Percentiles rank a stretch among this genome's conserved stretches.
Evolutionary conservation across 2,888 invertebrate species (phyloP).

Genomic region (Sepioteuthis lessoniana): DNA sequence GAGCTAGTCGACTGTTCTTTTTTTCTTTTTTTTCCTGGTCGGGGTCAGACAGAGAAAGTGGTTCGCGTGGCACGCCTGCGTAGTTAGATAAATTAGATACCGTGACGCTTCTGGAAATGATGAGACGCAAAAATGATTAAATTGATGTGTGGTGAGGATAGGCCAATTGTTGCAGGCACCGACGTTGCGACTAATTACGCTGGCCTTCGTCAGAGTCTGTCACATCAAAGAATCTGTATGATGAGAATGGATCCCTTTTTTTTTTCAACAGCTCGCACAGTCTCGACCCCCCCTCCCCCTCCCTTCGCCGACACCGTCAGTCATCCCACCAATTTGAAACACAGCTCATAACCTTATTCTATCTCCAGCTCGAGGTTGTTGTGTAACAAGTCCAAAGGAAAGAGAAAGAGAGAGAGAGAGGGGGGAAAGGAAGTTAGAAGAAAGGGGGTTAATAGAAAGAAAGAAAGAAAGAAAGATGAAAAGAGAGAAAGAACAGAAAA

Average conservation of each 20-base stretch:
- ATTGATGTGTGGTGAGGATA: neutral
- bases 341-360: no score
- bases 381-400: neutral
- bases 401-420: constrained; percentile 25
- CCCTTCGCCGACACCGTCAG: no score
- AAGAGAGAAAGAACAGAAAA: no score
- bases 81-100: neutral
- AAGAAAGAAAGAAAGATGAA: no score
- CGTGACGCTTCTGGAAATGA: neutral
- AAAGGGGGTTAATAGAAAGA: no score
- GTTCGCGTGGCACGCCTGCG: no score
- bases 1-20: no score
- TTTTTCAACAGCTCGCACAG: neutral
- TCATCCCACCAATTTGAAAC: neutral
- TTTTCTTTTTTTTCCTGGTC: no score
- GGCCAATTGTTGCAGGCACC: neutral
- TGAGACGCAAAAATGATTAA: neutral
- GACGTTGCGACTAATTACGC: neutral
- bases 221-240: neutral
- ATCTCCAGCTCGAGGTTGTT: neutral
- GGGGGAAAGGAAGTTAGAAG: neutral
- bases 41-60: no score
- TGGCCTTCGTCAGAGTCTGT: constrained; percentile 33
- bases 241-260: constrained; percentile 14
- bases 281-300: neutral